Conservation (phyloP, 2,888 invertebrate species). For the Perithous albicinctus region DNA sequence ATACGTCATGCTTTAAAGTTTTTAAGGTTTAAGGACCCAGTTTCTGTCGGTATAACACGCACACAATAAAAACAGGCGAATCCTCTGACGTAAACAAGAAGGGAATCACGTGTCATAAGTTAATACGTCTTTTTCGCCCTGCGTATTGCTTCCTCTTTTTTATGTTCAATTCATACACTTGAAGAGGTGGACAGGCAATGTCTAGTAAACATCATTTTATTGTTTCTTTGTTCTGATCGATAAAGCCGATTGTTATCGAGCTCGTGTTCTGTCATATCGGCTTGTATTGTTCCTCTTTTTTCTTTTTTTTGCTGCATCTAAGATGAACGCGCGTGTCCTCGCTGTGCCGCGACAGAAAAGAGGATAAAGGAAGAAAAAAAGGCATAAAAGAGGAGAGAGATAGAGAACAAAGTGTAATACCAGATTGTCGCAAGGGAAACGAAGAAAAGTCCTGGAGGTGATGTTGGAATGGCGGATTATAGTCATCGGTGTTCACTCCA, state of each 20-base stretch:
- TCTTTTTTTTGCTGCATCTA: too few relatives aligned
- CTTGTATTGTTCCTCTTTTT: conserved; percentile 9
- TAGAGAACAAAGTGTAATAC: conserved; percentile 36
- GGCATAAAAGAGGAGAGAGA: conserved; percentile 9
- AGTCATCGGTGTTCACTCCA: conserved; percentile 67
- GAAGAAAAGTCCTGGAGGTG: conserved; percentile 28
- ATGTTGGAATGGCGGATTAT: conserved; percentile 63
- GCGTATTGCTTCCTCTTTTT: too few relatives aligned
- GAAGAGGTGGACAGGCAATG: neutral
- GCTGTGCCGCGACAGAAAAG: conserved; percentile 20
- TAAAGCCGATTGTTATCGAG: conserved; percentile 54
- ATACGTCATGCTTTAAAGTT: too few relatives aligned
- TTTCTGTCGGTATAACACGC: too few relatives aligned
- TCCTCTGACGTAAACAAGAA: too few relatives aligned
- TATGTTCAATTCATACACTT: neutral
- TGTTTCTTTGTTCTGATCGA: conserved; percentile 4
- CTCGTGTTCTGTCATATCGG: conserved; percentile 30
- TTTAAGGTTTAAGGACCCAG: too few relatives aligned
- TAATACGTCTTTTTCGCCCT: too few relatives aligned
- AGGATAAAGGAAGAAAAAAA: conserved; percentile 15
- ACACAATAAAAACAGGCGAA: too few relatives aligned
- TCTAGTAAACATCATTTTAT: neutral
- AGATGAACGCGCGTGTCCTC: conserved; percentile 35
- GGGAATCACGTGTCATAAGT: too few relatives aligned
- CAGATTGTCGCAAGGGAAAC: conserved; percentile 36